Evolutionary conservation across 2,888 invertebrate genomes (phyloP).

Genomic region (Amblyjoppa fuscipennis): DNA sequence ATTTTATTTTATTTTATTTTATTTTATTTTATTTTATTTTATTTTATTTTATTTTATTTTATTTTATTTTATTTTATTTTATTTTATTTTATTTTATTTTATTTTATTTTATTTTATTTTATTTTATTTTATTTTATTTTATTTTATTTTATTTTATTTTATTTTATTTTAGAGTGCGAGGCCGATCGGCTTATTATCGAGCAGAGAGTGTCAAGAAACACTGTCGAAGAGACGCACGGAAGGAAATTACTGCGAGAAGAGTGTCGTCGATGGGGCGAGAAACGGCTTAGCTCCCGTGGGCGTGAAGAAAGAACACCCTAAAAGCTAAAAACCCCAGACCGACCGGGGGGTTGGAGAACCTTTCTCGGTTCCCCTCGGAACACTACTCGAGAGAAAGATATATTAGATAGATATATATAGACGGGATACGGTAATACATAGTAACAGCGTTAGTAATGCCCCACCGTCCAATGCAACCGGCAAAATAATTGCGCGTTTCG

Average conservation of each 20-base stretch:
- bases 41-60: not conserved
- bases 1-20: not conserved
- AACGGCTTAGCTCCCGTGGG: constrained; percentile 36
- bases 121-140: constrained; percentile 7
- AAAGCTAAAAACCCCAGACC: constrained; percentile 53
- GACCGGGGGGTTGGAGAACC: constrained; percentile 25
- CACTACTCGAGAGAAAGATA: constrained; percentile 49
- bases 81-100: not conserved
- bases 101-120: not conserved
- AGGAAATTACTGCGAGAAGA: not conserved
- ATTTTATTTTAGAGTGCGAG: not conserved
- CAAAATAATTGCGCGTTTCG: constrained; percentile 83
- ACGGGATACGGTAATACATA: constrained; percentile 15
- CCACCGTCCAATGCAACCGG: constrained; percentile 60
- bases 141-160: constrained; percentile 9
- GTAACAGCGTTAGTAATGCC: constrained; percentile 38
- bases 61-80: not conserved
- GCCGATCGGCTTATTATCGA: constrained; percentile 2
- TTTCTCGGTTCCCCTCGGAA: constrained; percentile 50
- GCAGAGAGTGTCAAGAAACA: constrained; percentile 10
- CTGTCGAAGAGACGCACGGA: not conserved
- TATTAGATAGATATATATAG: constrained; percentile 35
- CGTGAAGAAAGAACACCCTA: constrained; percentile 53
- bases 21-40: not conserved
- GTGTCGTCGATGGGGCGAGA: constrained; percentile 22